phyloP scores from a whole-genome alignment of 2,888 invertebrate species.

The Dermolepida albohirtum region DNA sequence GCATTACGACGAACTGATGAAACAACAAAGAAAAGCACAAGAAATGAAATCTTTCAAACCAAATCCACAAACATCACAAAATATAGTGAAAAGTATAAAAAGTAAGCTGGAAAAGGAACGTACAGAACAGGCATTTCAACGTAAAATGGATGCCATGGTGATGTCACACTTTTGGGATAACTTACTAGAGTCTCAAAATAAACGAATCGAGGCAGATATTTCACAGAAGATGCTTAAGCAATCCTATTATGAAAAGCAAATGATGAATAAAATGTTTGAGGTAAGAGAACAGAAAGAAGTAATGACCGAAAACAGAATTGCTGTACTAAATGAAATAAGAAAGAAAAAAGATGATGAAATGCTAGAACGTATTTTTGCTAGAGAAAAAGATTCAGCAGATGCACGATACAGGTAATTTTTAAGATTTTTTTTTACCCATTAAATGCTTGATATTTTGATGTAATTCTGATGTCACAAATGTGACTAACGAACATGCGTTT shows the following conservation, averaged over 20 bases:
- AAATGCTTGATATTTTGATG: too few relatives aligned
- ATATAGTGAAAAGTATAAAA: slow-evolving; percentile 68
- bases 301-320: slow-evolving; percentile 68
- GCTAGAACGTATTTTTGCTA: slow-evolving; percentile 52
- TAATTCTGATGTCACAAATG: too few relatives aligned
- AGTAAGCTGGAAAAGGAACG: slow-evolving; percentile 63
- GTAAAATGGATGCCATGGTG: slow-evolving; percentile 62
- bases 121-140: slow-evolving; percentile 67
- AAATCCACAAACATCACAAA: slow-evolving; percentile 58
- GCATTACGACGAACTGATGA: slow-evolving; percentile 51
- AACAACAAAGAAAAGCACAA: slow-evolving; percentile 51
- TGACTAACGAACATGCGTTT: too few relatives aligned
- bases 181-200: slow-evolving; percentile 68
- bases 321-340: slow-evolving; percentile 67
- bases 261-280: slow-evolving; percentile 73
- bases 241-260: slow-evolving; percentile 75
- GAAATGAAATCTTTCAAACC: slow-evolving; percentile 49
- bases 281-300: slow-evolving; percentile 71
- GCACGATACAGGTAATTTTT: slow-evolving; percentile 46
- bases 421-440: too few relatives aligned
- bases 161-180: slow-evolving; percentile 68
- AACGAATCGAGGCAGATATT: slow-evolving; percentile 67
- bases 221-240: slow-evolving; percentile 71
- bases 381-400: slow-evolving; percentile 43
- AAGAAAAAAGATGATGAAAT: slow-evolving; percentile 68